Evolutionary conservation across 2,888 invertebrate genomes (phyloP).

Genomic region (Argyresthia albistria): DNA sequence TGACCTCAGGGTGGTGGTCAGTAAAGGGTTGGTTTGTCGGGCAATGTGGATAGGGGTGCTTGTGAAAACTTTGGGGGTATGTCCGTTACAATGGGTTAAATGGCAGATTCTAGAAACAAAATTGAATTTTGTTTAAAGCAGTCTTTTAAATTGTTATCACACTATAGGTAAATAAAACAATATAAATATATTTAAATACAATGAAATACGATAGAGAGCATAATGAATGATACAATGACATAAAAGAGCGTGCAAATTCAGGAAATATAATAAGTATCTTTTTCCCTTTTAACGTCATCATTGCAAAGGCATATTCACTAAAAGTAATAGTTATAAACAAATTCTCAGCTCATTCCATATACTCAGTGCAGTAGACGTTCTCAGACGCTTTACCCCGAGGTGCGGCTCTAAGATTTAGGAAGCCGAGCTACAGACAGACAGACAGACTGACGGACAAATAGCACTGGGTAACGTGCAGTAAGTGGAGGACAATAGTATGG

Average conservation of each 20-base stretch:
- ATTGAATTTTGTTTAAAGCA: too few species aligned
- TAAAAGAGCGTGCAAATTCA: too few species aligned
- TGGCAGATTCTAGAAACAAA: too few species aligned
- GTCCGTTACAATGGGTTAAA: not conserved
- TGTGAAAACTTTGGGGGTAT: constrained; percentile 19
- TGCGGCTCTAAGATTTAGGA: constrained; percentile 48
- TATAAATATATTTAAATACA: too few species aligned
- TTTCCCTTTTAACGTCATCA: too few species aligned
- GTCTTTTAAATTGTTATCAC: too few species aligned
- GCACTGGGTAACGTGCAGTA: too few species aligned
- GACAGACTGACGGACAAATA: not conserved
- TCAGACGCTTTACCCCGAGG: constrained; percentile 38
- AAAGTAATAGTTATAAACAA: constrained; percentile 3
- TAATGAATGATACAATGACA: too few species aligned
- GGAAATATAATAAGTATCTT: too few species aligned
- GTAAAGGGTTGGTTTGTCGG: constrained; percentile 25
- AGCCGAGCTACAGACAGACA: constrained; percentile 15
- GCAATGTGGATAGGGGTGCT: constrained; percentile 21
- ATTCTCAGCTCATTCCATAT: constrained; percentile 16
- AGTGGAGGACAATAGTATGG: too few species aligned
- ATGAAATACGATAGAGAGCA: too few species aligned
- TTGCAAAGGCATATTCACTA: not conserved
- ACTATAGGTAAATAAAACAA: too few species aligned
- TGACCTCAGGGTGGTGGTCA: constrained; percentile 52
- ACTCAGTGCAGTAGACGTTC: constrained; percentile 21